Evolutionary conservation across 2,797 vertebrate species (phyloP).

Genomic region (Astyanax mexicanus): DNA sequence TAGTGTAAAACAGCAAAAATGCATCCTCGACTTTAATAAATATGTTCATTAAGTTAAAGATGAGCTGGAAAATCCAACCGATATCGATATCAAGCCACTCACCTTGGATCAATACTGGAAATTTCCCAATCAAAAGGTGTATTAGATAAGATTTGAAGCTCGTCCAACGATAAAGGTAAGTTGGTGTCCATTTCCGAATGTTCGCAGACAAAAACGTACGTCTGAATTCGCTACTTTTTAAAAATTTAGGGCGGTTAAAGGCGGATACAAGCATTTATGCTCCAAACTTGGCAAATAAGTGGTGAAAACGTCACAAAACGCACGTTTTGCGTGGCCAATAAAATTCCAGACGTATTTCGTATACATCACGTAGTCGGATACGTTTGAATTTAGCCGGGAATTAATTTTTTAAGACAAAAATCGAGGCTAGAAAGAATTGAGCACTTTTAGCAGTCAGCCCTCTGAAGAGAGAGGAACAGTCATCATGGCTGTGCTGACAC

Average conservation of each 20-base stretch:
- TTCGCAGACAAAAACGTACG: not conserved
- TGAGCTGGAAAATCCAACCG: not conserved
- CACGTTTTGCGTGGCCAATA: constrained; percentile 48
- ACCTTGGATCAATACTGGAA: constrained; percentile 49
- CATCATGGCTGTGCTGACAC: not conserved
- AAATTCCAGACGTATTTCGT: constrained; percentile 15
- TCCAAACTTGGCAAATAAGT: constrained; percentile 52
- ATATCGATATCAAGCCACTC: constrained; percentile 46
- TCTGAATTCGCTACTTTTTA: not conserved
- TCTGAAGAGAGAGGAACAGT: not conserved
- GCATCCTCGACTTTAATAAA: not conserved
- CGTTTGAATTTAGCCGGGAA: constrained; percentile 3
- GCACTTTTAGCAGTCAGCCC: not conserved
- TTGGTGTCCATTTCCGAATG: constrained; percentile 48
- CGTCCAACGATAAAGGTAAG: constrained; percentile 45
- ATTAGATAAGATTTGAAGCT: constrained; percentile 28
- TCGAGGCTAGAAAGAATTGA: not conserved
- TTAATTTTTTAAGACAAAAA: constrained; percentile 5
- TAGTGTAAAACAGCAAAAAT: not conserved
- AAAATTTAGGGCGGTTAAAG: constrained; percentile 18
- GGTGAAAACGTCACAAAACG: constrained; percentile 61
- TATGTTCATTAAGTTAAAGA: too few relatives aligned
- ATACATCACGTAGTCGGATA: not conserved
- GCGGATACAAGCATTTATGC: constrained; percentile 31
- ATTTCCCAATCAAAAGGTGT: constrained; percentile 29